These are phyloP conservation scores for Nyctibius grandis DNA, from an alignment of 2,797 vertebrate species.

Conservation along the genomic window DNA sequence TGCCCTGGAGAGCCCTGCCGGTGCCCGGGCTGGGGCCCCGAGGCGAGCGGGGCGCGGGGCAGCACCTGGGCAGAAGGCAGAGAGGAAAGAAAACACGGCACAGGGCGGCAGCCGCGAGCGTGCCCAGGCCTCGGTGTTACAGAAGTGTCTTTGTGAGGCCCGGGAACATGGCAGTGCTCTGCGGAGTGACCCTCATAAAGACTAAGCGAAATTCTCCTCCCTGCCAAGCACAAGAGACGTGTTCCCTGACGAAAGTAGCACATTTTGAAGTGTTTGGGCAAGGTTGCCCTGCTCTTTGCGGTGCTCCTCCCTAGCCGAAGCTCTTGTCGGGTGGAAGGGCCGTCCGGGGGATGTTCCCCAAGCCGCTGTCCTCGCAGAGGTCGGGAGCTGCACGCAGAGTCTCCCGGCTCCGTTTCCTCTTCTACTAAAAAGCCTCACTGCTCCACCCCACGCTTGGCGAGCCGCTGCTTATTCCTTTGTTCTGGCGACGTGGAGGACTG, in stretches of 20 bases:
- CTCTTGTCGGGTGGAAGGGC: accelerated
- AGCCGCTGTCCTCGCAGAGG: no score
- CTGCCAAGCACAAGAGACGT: accelerated
- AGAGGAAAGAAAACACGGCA: accelerated
- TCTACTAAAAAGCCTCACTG: accelerated
- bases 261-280: accelerated
- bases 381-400: accelerated
- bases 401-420: background rate
- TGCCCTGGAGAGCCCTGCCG: no score
- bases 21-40: no score
- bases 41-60: no score
- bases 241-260: accelerated
- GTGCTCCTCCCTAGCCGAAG: accelerated
- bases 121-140: accelerated
- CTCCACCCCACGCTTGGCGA: accelerated
- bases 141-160: accelerated
- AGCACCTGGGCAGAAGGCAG: background rate
- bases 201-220: accelerated
- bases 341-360: accelerated
- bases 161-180: accelerated
- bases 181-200: accelerated
- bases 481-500: accelerated
- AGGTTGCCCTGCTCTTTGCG: accelerated
- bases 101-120: accelerated
- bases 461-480: accelerated